Conservation (phyloP, 2,797 vertebrate species). For the Sorex maritimensis region DNA sequence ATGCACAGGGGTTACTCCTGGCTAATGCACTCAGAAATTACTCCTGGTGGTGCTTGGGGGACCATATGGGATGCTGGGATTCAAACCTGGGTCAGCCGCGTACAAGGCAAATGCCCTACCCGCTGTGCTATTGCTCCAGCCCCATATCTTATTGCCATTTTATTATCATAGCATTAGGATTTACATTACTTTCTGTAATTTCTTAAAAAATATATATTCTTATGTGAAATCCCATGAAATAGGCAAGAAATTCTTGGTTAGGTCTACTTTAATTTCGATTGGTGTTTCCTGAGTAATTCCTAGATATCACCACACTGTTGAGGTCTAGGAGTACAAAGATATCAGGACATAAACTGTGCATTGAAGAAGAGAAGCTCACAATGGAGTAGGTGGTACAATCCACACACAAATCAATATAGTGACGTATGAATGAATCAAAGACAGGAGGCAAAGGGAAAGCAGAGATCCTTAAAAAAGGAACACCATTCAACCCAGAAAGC, state of each 20-base stretch:
- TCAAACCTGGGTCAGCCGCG: no score
- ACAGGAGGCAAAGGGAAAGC: neutral
- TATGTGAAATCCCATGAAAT: conserved; percentile 22
- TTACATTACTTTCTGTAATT: neutral
- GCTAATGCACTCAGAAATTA: no score
- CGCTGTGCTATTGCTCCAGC: no score
- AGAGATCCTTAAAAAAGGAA: neutral
- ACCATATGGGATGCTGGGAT: no score
- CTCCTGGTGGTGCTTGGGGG: no score
- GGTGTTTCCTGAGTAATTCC: neutral
- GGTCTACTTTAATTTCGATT: conserved; percentile 6
- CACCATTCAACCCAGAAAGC: no score
- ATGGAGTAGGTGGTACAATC: neutral
- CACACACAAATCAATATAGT: neutral
- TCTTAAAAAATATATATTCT: neutral
- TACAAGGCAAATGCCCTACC: no score
- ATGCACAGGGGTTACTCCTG: no score
- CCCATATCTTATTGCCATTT: neutral
- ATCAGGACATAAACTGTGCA: neutral
- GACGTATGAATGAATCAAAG: neutral
- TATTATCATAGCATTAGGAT: neutral
- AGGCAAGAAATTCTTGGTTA: conserved; percentile 16
- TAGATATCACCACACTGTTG: neutral
- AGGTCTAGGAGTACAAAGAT: neutral
- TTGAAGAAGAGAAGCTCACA: neutral